Evolutionary conservation across 2,113 vertebrate genomes (phyloP).

Genomic region (Aegotheles bennettii): DNA sequence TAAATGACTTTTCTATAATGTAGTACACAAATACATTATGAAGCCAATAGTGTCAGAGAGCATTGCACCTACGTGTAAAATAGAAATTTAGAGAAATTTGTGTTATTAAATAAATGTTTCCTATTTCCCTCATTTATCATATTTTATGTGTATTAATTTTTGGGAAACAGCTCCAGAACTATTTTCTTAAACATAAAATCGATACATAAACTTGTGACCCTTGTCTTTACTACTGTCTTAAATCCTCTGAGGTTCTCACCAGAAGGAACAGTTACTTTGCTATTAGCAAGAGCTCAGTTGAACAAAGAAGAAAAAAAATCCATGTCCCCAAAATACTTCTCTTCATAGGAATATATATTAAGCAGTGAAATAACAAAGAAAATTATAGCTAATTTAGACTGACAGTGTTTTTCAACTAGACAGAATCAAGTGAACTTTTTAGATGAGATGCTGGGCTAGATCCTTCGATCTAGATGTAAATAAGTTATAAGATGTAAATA

Average conservation of each 20-base stretch:
- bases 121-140: not conserved
- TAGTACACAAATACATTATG: not conserved
- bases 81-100: not conserved
- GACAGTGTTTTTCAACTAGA: not conserved
- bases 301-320: not conserved
- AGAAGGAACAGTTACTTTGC: not conserved
- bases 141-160: not conserved
- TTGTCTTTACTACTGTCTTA: not conserved
- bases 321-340: too few relatives aligned
- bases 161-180: not conserved
- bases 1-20: not conserved
- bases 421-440: not conserved
- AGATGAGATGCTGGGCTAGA: not conserved
- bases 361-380: not conserved
- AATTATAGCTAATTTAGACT: not conserved
- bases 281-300: not conserved
- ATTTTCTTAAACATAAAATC: not conserved
- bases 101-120: not conserved
- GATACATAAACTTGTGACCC: not conserved
- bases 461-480: too few relatives aligned
- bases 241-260: not conserved
- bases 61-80: not conserved
- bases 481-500: not conserved
- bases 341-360: not conserved
- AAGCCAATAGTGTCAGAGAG: not conserved